Evolutionary conservation across 2,888 invertebrate genomes (phyloP), one percentile per base, ranked within the genome.

Genomic region (Germaria angustata): DNA sequence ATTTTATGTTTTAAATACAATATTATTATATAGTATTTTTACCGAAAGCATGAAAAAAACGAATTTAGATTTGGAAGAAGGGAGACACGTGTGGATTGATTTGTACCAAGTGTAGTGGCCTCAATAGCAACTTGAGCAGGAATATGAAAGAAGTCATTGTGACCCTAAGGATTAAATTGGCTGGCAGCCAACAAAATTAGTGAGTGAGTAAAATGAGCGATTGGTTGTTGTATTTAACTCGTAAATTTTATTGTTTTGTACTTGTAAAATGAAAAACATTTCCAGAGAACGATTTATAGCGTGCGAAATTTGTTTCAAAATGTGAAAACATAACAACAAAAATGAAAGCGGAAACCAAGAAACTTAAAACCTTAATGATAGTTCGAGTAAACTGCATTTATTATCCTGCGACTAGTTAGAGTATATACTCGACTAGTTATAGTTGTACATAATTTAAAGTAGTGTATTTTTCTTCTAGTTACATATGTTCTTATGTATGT

Each of bases 161-260:
- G 53, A 69, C 75, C 69, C 46, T 69, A 69, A 57, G 24, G 63
- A 49, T 57, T 24, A 69, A 80, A 55, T 80, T 76, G 80, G 80
- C 69, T 44, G 41, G 65, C 49, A 49, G 80, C 65, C 75, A 80
- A 49, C 49, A 68, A 46, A 32, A 34, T 49, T n/a, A 44, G 59
- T 73, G 73, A 80, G 36, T 44, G 61, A 55, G 44, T 63, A 15
- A 53, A 34, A 59, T 63, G 53, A 76, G 51, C 22, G 69, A 69
- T 46, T 65, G 34, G 17, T 57, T 65, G 36, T 61, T 71, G 41
- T 44, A 41, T 51, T 68, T 32, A 55, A 55, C 55, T 44, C 24
- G 13, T n/a, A 34, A 1, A 61, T 17, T n/a, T n/a, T n/a, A n/a
- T n/a, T n/a, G n/a, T n/a, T n/a, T n/a, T n/a, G n/a, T n/a, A n/a